Evolutionary conservation across 2,113 vertebrate genomes (phyloP), one percentile per base, ranked within the genome.

Genomic region (Tragelaphus scriptus): DNA sequence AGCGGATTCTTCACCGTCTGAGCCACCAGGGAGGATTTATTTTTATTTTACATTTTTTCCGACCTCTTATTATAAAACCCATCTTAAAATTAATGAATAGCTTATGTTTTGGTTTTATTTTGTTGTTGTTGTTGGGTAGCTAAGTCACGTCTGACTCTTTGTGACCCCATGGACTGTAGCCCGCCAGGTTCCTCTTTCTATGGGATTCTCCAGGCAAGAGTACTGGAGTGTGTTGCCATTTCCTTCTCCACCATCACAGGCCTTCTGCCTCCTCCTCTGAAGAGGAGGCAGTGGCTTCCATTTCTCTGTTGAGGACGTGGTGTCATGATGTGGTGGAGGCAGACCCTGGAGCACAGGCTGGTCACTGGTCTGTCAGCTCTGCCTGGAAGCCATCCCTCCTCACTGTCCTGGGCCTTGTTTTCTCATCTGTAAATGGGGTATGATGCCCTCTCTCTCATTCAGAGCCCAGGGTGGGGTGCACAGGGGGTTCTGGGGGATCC

Each of bases 401-500:
- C 15, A 2, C 16, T 28, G 51, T 32, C 12, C 36, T 4, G 0
- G 21, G 56, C 65, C 58, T 17, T 28, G 21, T 40, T 14, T 86
- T 26, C 68, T 77, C 53, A 0, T 49, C 82, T 65, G 26, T 17
- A 68, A 49, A 28, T 13, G n/a, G 65, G 63, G 6, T 23, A 5
- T 17, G 30, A 47, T 2, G 2, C 11, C 44, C 0, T 82, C 65
- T 10, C 36, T n/a, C 53, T 90, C n/a, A 51, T 26, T 56, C 61
- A 12, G 1, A 91, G 75, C 75, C 53, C 30, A 5, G 14, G 44
- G n/a, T 47, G 47, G 58, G 71, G 40, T 21, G 40, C 25, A 21
- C 32, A 0, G 0, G 7, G 36, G 19, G 3, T 23, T 11, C 56
- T 16, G 1, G 1, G 10, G 0, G 3, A 51, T 32, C 4, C 36